These are phyloP conservation scores for Platyura marginata DNA, from an alignment of 1,140 invertebrate species.

Conservation along the genomic window DNA sequence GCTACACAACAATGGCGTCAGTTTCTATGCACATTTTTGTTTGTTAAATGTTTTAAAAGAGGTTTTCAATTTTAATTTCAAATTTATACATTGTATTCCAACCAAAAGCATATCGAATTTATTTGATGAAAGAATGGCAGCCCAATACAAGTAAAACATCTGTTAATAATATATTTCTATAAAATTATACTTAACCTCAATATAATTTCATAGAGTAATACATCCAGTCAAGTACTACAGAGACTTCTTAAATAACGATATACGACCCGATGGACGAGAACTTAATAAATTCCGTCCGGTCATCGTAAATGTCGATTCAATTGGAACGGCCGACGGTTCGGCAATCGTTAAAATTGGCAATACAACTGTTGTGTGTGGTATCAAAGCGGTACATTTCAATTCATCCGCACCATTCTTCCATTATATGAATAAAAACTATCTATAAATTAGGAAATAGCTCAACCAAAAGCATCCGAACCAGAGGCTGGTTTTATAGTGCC, in stretches of 20 bases:
- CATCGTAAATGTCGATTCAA: constrained; percentile 37
- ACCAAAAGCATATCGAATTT: too few relatives aligned
- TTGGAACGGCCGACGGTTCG: constrained; percentile 50
- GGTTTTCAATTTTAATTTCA: too few relatives aligned
- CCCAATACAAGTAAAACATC: neutral
- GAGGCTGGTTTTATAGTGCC: constrained; percentile 54
- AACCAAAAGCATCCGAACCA: constrained; percentile 47
- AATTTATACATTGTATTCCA: too few relatives aligned
- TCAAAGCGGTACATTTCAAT: constrained; percentile 57
- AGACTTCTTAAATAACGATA: constrained; percentile 34
- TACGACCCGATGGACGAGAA: constrained; percentile 43
- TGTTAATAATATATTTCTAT: neutral
- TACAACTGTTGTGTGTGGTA: constrained; percentile 53
- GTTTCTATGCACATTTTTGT: too few relatives aligned
- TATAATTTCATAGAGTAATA: constrained; percentile 31
- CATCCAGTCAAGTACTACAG: constrained; percentile 41
- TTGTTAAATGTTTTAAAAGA: too few relatives aligned
- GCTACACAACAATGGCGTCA: too few relatives aligned
- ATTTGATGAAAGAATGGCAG: neutral
- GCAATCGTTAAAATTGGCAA: constrained; percentile 52
- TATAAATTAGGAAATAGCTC: constrained; percentile 40
- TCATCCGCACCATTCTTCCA: constrained; percentile 4
- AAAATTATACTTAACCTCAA: neutral
- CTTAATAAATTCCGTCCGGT: constrained; percentile 39
- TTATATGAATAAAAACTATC: constrained; percentile 3